Percentiles rank a stretch among this genome's conserved stretches.
These are phyloP conservation scores for Peromyscus leucopus DNA, from an alignment of 2,113 vertebrate species.

Conservation along the genomic window DNA sequence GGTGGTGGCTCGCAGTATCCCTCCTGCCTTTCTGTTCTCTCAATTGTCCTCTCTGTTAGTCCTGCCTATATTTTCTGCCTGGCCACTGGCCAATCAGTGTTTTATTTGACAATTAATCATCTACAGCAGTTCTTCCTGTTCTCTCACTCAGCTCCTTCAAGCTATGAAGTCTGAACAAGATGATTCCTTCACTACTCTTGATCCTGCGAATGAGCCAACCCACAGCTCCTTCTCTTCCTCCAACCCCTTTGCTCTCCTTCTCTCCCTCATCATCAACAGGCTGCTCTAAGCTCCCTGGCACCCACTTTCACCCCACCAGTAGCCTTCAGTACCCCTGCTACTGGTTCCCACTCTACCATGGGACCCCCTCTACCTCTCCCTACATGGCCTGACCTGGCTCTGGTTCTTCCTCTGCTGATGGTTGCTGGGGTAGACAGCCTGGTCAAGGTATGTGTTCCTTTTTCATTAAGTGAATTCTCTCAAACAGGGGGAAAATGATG, in stretches of 20 bases:
- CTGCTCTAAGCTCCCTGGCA: neutral
- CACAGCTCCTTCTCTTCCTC: neutral
- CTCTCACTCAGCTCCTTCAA: neutral
- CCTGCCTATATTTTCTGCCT: no score
- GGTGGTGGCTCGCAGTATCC: no score
- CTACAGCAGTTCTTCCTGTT: neutral
- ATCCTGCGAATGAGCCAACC: neutral
- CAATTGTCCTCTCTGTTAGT: no score
- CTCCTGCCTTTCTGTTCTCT: no score
- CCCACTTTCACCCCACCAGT: neutral
- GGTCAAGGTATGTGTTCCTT: neutral
- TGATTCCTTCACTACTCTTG: neutral
- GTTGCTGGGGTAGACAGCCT: neutral
- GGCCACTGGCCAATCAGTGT: no score
- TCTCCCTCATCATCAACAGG: neutral
- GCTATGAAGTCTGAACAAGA: neutral
- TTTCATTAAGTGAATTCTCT: neutral
- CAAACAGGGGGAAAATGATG: neutral
- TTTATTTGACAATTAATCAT: no score
- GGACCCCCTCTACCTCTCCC: neutral
- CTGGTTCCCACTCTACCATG: neutral
- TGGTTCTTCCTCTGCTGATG: neutral
- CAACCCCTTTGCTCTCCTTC: neutral
- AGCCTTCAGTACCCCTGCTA: neutral
- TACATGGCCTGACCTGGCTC: neutral